A percentile compares a stretch with the other conserved stretches of the same genome.
Evolutionary conservation across 2,888 invertebrate species (phyloP).

Genomic region (Drosophila antonietae): DNA sequence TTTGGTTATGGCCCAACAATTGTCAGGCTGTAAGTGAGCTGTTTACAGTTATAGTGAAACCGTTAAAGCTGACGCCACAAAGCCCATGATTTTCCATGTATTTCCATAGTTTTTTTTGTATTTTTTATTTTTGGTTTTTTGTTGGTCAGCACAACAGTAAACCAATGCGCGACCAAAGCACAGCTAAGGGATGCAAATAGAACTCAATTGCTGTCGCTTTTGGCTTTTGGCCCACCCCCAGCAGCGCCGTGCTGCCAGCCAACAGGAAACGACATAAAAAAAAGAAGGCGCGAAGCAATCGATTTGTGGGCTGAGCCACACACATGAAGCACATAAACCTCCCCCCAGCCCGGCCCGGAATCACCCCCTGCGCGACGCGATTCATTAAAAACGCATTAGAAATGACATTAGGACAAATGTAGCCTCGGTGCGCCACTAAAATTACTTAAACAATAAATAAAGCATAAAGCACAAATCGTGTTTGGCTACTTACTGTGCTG

Average conservation of each 20-base stretch:
- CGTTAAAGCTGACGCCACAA: not conserved
- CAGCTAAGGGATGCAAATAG: constrained; percentile 30
- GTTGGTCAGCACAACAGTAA: constrained; percentile 2
- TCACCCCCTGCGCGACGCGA: constrained; percentile 9
- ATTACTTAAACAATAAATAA: constrained; percentile 71
- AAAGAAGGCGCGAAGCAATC: constrained; percentile 76
- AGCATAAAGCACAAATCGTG: constrained; percentile 36
- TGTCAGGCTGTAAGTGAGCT: constrained; percentile 38
- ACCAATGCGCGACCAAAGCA: not conserved
- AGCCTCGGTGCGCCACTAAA: constrained; percentile 59
- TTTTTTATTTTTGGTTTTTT: too few species aligned
- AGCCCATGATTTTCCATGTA: not conserved
- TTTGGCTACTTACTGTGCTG: constrained; percentile 82
- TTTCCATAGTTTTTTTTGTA: too few species aligned
- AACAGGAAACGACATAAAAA: constrained; percentile 68
- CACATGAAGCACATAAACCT: not conserved
- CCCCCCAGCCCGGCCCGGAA: not conserved
- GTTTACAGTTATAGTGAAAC: constrained; percentile 42
- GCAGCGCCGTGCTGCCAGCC: constrained; percentile 29
- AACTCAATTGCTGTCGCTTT: constrained; percentile 3
- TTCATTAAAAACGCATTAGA: constrained; percentile 83
- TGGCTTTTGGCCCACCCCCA: constrained; percentile 17
- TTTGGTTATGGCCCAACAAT: constrained; percentile 13
- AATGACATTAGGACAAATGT: constrained; percentile 78
- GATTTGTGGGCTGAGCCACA: constrained; percentile 71